These are phyloP conservation scores for Drosophila suboccidentalis DNA, from an alignment of 2,888 invertebrate genomes.

Conservation along the genomic window DNA sequence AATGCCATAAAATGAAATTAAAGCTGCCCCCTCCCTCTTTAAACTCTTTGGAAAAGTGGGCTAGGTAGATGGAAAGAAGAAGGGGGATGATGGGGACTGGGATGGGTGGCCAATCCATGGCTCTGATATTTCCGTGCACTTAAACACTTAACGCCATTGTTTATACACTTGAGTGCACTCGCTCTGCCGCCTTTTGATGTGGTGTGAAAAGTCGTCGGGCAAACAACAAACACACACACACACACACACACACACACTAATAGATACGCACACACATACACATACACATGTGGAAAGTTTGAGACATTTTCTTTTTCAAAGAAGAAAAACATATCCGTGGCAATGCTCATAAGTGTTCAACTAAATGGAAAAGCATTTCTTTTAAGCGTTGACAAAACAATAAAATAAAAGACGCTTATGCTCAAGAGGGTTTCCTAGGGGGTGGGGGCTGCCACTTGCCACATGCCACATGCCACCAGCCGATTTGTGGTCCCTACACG, in stretches of 20 bases:
- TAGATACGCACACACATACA: slow-evolving; percentile 13
- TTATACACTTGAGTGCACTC: slow-evolving; percentile 80
- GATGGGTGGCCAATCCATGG: slow-evolving; percentile 66
- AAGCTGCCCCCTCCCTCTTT: slow-evolving; percentile 43
- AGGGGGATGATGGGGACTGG: not conserved
- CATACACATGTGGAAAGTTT: slow-evolving; percentile 41
- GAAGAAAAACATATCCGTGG: slow-evolving; percentile 64
- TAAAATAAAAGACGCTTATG: slow-evolving; percentile 75
- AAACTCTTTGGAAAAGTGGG: not conserved
- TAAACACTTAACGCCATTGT: slow-evolving; percentile 81
- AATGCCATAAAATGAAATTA: slow-evolving; percentile 73
- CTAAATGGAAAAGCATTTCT: slow-evolving; percentile 81
- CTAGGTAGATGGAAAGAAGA: no score
- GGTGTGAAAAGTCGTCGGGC: slow-evolving; percentile 76
- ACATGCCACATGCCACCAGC: slow-evolving; percentile 33
- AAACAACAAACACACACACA: slow-evolving; percentile 35
- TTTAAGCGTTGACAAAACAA: slow-evolving; percentile 81
- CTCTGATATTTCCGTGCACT: slow-evolving; percentile 78
- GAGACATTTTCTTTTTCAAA: slow-evolving; percentile 65
- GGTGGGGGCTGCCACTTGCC: slow-evolving; percentile 27
- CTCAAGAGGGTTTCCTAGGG: slow-evolving; percentile 46
- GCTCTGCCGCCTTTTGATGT: slow-evolving; percentile 76
- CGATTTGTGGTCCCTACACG: slow-evolving; percentile 56
- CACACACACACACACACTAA: slow-evolving; percentile 18
- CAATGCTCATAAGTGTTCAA: slow-evolving; percentile 80